A percentile compares a stretch with the other conserved stretches of the same genome.
phyloP scores from a whole-genome alignment of 2,113 vertebrate species.

The Tympanuchus pallidicinctus region DNA sequence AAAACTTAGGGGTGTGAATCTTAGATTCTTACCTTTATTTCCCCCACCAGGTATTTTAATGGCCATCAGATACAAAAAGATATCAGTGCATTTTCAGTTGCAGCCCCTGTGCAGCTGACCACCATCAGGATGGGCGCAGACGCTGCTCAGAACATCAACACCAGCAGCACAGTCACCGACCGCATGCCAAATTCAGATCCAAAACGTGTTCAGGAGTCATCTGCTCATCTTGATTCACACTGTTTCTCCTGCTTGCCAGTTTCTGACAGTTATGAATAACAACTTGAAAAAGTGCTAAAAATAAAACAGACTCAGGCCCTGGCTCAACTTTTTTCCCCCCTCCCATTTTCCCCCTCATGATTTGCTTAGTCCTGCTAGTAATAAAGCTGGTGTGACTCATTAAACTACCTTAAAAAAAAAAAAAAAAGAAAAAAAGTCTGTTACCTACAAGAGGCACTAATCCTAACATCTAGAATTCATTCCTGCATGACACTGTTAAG shows the following conservation, averaged over 20 bases:
- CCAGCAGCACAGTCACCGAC: not conserved
- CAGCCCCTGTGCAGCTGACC: not conserved
- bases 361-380: not conserved
- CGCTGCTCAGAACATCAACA: not conserved
- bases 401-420: not conserved
- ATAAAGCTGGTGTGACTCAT: not conserved
- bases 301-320: conserved; percentile 45
- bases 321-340: not conserved
- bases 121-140: not conserved
- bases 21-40: not conserved
- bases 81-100: not conserved
- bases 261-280: conserved; percentile 48
- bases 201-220: not conserved
- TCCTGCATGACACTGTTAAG: not conserved
- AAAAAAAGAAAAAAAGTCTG: not conserved
- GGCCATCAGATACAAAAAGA: not conserved
- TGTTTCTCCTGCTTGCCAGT: conserved; percentile 62
- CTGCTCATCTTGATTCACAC: conserved; percentile 46
- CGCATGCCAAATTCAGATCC: conserved; percentile 20
- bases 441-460: not conserved
- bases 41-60: not conserved
- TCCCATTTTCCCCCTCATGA: not conserved
- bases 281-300: conserved; percentile 58
- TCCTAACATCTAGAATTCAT: not conserved
- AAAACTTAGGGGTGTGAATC: not conserved